phyloP scores from a whole-genome alignment of 2,113 vertebrate species.

The Acanthisitta chloris region DNA sequence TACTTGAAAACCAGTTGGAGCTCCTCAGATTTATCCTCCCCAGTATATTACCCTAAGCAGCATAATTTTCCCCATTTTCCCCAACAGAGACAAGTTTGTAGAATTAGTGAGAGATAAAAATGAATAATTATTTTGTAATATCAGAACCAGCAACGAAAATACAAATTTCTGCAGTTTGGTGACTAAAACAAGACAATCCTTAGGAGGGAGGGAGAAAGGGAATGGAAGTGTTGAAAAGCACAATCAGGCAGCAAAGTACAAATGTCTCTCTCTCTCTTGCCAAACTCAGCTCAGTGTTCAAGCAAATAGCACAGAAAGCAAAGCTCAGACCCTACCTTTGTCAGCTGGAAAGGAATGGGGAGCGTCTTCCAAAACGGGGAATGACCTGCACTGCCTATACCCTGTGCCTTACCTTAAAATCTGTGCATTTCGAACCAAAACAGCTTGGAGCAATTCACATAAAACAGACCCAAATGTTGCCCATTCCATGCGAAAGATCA shows the following conservation, averaged over 20 bases:
- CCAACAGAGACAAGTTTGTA: not conserved
- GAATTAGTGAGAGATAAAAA: not conserved
- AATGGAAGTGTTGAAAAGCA: conserved; percentile 40
- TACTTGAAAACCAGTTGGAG: not conserved
- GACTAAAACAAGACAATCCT: not conserved
- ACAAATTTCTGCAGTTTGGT: not conserved
- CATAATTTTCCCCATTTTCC: not conserved
- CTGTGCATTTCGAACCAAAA: conserved; percentile 81
- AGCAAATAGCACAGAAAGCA: conserved; percentile 44
- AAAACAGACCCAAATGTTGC: conserved; percentile 84
- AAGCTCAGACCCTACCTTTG: conserved; percentile 74
- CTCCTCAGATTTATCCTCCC: not conserved
- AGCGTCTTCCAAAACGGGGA: conserved; percentile 67
- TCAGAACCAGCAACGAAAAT: not conserved
- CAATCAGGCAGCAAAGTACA: conserved; percentile 8
- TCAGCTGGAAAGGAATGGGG: conserved; percentile 68
- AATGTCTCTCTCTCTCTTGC: not conserved
- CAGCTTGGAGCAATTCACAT: conserved; percentile 85
- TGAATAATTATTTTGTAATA: not conserved
- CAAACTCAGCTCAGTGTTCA: not conserved
- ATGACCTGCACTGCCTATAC: conserved; percentile 65
- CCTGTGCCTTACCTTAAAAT: conserved; percentile 76
- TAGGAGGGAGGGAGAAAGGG: not conserved
- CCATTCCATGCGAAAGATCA: conserved; percentile 80
- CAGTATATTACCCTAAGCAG: conserved; percentile 1